Evolutionary conservation across 2,113 vertebrate genomes (phyloP).

Genomic region (Poeciliopsis prolifica): DNA sequence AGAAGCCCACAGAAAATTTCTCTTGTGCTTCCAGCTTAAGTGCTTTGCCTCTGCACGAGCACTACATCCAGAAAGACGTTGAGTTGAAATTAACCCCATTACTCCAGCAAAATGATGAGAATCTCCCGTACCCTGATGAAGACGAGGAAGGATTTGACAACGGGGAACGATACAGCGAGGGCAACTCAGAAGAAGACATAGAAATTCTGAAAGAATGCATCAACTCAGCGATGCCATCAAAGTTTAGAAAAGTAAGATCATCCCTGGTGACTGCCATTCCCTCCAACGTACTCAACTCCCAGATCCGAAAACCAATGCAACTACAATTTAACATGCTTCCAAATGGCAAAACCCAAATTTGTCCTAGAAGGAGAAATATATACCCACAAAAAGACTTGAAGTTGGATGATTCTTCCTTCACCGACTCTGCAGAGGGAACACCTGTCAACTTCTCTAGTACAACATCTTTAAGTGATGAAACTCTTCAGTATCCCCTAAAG

Average conservation of each 20-base stretch:
- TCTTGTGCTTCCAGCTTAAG: constrained; percentile 98
- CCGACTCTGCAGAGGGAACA: constrained; percentile 90
- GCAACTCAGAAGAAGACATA: constrained; percentile 88
- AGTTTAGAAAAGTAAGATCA: constrained; percentile 89
- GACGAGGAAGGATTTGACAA: constrained; percentile 75
- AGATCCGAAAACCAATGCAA: constrained; percentile 81
- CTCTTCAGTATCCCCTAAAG: constrained; percentile 83
- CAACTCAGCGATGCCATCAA: constrained; percentile 93
- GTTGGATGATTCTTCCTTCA: constrained; percentile 88
- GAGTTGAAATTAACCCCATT: constrained; percentile 93
- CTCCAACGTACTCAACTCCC: constrained; percentile 82
- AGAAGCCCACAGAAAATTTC: constrained; percentile 97
- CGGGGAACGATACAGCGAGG: constrained; percentile 78
- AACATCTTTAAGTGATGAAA: constrained; percentile 91
- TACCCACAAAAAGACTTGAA: constrained; percentile 79
- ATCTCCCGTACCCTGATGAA: constrained; percentile 80
- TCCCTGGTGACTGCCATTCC: constrained; percentile 83
- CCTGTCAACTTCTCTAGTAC: constrained; percentile 91
- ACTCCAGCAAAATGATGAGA: constrained; percentile 83
- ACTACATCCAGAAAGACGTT: constrained; percentile 95
- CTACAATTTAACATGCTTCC: constrained; percentile 93
- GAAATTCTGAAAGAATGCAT: constrained; percentile 96
- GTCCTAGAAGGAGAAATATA: constrained; percentile 74
- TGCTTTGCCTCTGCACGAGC: constrained; percentile 93
- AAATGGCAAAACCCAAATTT: constrained; percentile 79